Percentiles rank a stretch among this genome's conserved stretches.
These are phyloP conservation scores for Antheraea assamensis DNA, from an alignment of 2,888 invertebrate species.

Conservation along the genomic window DNA sequence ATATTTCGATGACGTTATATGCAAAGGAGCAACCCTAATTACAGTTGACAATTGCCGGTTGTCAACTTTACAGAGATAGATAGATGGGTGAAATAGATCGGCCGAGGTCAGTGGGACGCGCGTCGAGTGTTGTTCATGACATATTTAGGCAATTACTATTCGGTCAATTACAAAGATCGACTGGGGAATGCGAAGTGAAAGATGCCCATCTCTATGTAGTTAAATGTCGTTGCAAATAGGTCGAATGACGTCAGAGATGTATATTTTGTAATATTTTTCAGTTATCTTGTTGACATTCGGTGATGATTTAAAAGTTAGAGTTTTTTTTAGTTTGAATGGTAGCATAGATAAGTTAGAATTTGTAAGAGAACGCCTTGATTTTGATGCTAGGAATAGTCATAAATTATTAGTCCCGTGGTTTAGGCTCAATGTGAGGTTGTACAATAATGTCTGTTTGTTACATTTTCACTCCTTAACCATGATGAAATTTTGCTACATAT, in stretches of 20 bases:
- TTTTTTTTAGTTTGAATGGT: background rate
- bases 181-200: slow-evolving; percentile 22
- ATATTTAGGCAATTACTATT: slow-evolving; percentile 25
- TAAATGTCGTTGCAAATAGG: slow-evolving; percentile 10
- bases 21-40: slow-evolving; percentile 19
- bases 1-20: slow-evolving; percentile 13
- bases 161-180: slow-evolving; percentile 19
- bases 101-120: slow-evolving; percentile 58
- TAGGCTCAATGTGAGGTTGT: too few species aligned
- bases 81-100: slow-evolving; percentile 47
- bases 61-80: slow-evolving; percentile 67
- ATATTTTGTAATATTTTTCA: background rate
- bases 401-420: too few species aligned
- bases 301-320: background rate
- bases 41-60: slow-evolving; percentile 57
- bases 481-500: too few species aligned
- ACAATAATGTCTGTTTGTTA: too few species aligned
- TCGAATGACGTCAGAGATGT: slow-evolving; percentile 5
- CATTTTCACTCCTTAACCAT: too few species aligned
- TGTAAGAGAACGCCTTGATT: too few species aligned
- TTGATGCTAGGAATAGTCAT: too few species aligned
- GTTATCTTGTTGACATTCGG: background rate
- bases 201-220: slow-evolving; percentile 16
- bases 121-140: slow-evolving; percentile 28
- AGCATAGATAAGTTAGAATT: too few species aligned